phyloP scores from a whole-genome alignment of 2,797 vertebrate genomes.

The Chanos chanos region DNA sequence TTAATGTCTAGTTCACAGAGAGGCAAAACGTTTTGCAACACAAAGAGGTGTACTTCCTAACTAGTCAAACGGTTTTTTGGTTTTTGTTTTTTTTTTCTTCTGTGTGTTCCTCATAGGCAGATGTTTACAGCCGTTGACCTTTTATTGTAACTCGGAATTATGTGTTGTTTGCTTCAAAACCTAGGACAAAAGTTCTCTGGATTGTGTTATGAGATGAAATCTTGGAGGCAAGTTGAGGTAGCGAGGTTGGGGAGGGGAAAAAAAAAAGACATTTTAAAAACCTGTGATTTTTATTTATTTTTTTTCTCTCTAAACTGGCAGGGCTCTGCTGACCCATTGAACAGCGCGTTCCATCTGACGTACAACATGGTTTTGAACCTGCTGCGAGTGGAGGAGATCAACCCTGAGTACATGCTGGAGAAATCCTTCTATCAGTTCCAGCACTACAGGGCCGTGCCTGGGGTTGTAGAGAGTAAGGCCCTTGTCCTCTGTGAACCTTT shows the following conservation, averaged over 20 bases:
- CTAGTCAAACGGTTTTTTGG: background rate
- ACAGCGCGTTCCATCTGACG: conserved; percentile 94
- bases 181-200: too few species aligned
- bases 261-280: too few species aligned
- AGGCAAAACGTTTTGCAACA: too few species aligned
- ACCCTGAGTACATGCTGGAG: conserved; percentile 97
- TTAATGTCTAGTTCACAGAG: background rate
- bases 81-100: background rate
- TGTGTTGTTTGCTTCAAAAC: too few species aligned
- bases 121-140: background rate
- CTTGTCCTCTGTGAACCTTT: background rate
- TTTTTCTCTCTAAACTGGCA: conserved; percentile 37
- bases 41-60: too few species aligned
- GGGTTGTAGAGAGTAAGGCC: conserved; percentile 89
- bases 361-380: conserved; percentile 99
- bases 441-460: conserved; percentile 92
- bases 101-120: background rate
- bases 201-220: too few species aligned
- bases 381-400: conserved; percentile 95
- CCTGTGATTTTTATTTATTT: background rate
- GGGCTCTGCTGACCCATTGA: conserved; percentile 93
- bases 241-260: too few species aligned
- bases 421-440: conserved; percentile 99
- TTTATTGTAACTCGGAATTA: too few species aligned
- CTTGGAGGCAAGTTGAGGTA: too few species aligned